Evolutionary conservation across 2,113 vertebrate species (phyloP).

Genomic region (Indicator indicator): DNA sequence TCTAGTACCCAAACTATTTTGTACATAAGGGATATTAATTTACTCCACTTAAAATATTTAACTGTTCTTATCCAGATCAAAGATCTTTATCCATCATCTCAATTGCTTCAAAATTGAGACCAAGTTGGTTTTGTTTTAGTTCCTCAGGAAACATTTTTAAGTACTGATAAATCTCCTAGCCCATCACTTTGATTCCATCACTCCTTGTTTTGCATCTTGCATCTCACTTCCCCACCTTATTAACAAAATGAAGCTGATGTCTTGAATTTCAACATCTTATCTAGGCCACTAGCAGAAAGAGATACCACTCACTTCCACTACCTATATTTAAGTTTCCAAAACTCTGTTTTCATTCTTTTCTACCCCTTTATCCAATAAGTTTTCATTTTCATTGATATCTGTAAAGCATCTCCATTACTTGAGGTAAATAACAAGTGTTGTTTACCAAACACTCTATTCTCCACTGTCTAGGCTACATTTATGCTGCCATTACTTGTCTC

Average conservation of each 20-base stretch:
- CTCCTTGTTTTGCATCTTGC: not conserved
- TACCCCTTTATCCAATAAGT: not conserved
- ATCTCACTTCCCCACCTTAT: not conserved
- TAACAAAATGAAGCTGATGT: not conserved
- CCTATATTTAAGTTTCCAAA: not conserved
- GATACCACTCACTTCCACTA: not conserved
- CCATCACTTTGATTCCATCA: not conserved
- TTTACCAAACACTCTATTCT: not conserved
- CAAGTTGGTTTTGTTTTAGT: not conserved
- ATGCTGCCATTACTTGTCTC: not conserved
- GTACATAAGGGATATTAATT: not conserved
- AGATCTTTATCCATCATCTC: not conserved
- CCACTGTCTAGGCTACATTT: not conserved
- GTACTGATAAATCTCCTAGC: not conserved
- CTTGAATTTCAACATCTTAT: not conserved
- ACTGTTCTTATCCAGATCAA: not conserved
- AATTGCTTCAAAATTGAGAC: not conserved
- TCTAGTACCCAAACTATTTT: not conserved
- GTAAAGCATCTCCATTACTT: not conserved
- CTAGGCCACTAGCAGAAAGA: not conserved
- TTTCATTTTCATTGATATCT: not conserved
- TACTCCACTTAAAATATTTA: not conserved
- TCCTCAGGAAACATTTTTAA: not conserved
- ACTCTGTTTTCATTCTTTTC: not conserved
- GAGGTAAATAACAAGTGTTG: not conserved